phyloP scores from a whole-genome alignment of 2,113 vertebrate species.

The Cryptotis parvus region DNA sequence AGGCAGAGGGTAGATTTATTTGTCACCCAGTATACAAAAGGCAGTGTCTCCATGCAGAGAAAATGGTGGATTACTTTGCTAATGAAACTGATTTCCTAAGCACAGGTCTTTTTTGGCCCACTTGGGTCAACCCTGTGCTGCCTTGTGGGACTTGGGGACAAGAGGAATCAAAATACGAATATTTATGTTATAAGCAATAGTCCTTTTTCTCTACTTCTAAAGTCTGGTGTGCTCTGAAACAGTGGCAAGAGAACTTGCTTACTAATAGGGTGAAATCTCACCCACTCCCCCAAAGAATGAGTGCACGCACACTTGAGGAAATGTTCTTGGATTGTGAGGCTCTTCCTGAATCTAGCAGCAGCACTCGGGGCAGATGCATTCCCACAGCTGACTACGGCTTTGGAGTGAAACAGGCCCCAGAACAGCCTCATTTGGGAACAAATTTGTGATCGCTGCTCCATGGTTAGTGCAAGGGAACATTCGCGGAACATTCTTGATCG shows the following conservation, averaged over 20 bases:
- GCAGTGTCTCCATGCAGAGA: neutral
- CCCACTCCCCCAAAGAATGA: neutral
- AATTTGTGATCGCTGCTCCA: neutral
- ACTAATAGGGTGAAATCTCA: neutral
- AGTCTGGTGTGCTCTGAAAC: neutral
- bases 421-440: neutral
- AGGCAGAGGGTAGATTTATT: neutral
- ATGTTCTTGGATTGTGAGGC: neutral
- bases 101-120: fast-evolving
- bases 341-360: neutral
- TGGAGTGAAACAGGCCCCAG: neutral
- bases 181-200: neutral
- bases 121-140: neutral
- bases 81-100: neutral
- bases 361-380: neutral
- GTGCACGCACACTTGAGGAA: neutral
- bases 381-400: neutral
- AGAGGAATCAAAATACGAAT: fast-evolving
- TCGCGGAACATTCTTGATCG: fast-evolving
- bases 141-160: fast-evolving
- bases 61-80: no score
- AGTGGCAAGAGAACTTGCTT: neutral
- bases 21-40: neutral
- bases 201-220: neutral
- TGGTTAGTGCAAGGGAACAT: fast-evolving